These are phyloP conservation scores for Diarsia rubi DNA, from an alignment of 2,888 invertebrate species.

Conservation along the genomic window DNA sequence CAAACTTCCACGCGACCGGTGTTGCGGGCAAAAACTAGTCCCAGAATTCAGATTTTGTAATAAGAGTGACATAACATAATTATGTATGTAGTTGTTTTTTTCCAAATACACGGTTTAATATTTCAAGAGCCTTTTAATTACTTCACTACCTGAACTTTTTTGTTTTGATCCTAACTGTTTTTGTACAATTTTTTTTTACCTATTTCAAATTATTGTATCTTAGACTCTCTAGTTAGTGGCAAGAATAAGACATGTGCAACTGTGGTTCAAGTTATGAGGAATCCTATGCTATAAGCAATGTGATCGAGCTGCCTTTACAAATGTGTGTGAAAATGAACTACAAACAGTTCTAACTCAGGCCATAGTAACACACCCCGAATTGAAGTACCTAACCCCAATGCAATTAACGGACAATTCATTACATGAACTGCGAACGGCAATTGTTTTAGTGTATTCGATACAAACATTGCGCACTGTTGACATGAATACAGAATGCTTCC, in stretches of 20 bases:
- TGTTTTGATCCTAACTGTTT: too few relatives aligned
- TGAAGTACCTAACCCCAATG: constrained; percentile 14
- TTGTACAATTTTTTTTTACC: too few relatives aligned
- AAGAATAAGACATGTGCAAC: too few relatives aligned
- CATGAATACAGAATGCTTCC: constrained; percentile 37
- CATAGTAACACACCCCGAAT: neutral
- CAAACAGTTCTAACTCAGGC: neutral
- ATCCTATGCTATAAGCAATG: too few relatives aligned
- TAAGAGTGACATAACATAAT: too few relatives aligned
- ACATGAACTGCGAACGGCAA: constrained; percentile 19
- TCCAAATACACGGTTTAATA: neutral
- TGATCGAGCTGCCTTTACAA: too few relatives aligned
- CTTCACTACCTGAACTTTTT: neutral
- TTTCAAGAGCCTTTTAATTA: neutral
- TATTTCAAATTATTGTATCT: too few relatives aligned
- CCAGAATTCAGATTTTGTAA: neutral
- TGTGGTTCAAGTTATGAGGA: too few relatives aligned
- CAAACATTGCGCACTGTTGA: constrained; percentile 37
- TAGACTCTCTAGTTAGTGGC: too few relatives aligned
- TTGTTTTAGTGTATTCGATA: constrained; percentile 52
- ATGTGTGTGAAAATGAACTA: neutral
- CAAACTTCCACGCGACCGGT: neutral
- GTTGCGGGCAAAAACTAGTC: neutral
- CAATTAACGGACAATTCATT: constrained; percentile 36
- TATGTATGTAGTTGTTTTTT: too few relatives aligned